A percentile compares a stretch with the other conserved stretches of the same genome.
Conservation (phyloP, 64 coral and sea anemone genomes). For the Montipora foliosa region DNA sequence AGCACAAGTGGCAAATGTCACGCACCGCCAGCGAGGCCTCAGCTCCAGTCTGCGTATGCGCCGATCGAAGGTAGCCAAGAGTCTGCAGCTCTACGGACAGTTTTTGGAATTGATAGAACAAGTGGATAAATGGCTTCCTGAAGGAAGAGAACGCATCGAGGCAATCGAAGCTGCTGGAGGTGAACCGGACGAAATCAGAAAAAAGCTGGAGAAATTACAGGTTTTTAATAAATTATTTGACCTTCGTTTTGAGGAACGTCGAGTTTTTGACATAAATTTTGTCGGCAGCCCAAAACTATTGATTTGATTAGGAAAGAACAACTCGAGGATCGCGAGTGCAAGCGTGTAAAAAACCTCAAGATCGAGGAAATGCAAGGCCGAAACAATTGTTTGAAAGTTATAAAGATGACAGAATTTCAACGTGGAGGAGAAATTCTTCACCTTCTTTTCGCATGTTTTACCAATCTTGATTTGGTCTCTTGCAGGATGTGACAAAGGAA, state of each 20-base stretch:
- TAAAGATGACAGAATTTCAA: background rate
- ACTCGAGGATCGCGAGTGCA: too few species aligned
- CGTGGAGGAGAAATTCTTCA: background rate
- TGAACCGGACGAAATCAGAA: slow-evolving; percentile 82
- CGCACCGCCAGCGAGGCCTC: slow-evolving; percentile 74
- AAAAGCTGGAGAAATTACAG: slow-evolving; percentile 72
- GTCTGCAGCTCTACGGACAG: slow-evolving; percentile 76
- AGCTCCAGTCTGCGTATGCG: slow-evolving; percentile 75
- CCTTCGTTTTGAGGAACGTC: too few species aligned
- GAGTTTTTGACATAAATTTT: too few species aligned
- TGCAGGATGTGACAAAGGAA: slow-evolving; percentile 74
- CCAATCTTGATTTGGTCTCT: background rate
- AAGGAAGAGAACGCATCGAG: slow-evolving; percentile 56
- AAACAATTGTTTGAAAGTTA: too few species aligned
- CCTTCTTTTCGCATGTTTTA: background rate
- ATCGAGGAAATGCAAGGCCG: too few species aligned
- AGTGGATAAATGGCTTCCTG: slow-evolving; percentile 81
- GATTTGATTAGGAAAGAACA: too few species aligned
- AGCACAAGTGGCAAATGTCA: slow-evolving; percentile 87
- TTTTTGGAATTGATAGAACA: slow-evolving; percentile 80
- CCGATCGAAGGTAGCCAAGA: slow-evolving; percentile 73
- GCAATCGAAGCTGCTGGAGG: slow-evolving; percentile 28
- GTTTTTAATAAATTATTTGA: slow-evolving; percentile 20
- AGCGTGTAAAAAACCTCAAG: too few species aligned
- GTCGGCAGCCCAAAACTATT: too few species aligned